Base-by-base conservation (phyloP, 37 sponge, comb jelly and placozoan species). In the Aphrocallistes beatrix region DNA sequence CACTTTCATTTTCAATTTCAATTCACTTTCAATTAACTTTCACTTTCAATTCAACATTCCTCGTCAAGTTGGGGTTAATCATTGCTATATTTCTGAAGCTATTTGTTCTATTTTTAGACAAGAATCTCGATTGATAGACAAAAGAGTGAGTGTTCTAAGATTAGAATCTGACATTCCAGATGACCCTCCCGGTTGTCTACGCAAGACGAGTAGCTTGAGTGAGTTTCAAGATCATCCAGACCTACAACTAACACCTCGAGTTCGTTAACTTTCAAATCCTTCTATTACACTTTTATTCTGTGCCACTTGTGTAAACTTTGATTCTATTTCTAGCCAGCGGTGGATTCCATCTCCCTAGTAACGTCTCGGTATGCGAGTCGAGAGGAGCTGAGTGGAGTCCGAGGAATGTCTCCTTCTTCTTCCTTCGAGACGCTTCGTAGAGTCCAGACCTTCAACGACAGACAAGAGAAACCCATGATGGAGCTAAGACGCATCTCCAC, bases 151-250 rank as follows among this genome's bases (percentile, higher is more conserved):
- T 60, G 21, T 60, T 60, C 75, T 60, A 30, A 60, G n/a, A 60
- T 60, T 28, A 60, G 75, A 60, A 60, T 25, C 3, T 13, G 75
- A 60, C 75, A 13, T 60, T 60, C 75, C 75, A 32, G n/a, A 3
- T 13, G 75, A 21, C 75, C 75, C 75, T 32, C 25, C 34, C n/a
- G 75, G 75, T 60, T 60, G 75, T 13, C 75, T 60, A 60, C 75
- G 75, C n/a, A 60, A 60, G n/a, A 28, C 75, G 6, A 60, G n/a
- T 13, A 60, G 75, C n/a, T 30, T 60, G 3, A 60, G 75, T 60
- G 75, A 60, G n/a, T 60, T 60, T 13, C 75, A 60, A 13, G 75
- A 60, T 60, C 21, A 60, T 60, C 75, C 75, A 25, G 75, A 60
- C 8, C 75, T 60, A 3, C 75, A 60, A 60, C 75, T 25, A 30